These are phyloP conservation scores for Colossoma macropomum DNA, from an alignment of 2,113 vertebrate species.

Conservation along the genomic window DNA sequence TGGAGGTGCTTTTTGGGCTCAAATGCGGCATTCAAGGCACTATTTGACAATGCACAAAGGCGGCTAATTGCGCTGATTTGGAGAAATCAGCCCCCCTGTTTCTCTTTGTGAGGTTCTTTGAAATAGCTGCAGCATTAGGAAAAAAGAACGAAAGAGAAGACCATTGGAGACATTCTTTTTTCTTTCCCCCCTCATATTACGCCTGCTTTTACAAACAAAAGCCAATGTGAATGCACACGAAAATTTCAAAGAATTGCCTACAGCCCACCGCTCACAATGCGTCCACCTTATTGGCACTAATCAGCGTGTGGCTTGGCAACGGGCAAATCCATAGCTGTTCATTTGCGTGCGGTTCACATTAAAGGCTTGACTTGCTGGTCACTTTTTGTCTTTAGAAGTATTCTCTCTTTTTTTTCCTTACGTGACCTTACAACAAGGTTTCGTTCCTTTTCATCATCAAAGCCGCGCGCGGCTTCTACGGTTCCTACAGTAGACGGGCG, in stretches of 20 bases:
- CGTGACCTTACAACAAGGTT: constrained; percentile 26
- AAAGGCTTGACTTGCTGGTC: constrained; percentile 15
- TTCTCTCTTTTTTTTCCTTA: background rate
- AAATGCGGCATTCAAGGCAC: constrained; percentile 14
- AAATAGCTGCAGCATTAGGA: background rate
- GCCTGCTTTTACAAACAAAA: constrained; percentile 14
- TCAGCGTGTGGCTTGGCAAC: constrained; percentile 13
- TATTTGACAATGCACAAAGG: background rate
- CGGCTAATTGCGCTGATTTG: background rate
- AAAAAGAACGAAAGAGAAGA: no score
- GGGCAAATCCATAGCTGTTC: constrained; percentile 28
- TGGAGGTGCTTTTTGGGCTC: constrained; percentile 13
- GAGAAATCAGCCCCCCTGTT: background rate
- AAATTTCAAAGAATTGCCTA: constrained; percentile 27
- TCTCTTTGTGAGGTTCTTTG: background rate
- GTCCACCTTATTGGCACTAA: constrained; percentile 33
- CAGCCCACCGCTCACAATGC: background rate
- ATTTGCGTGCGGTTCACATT: constrained; percentile 27
- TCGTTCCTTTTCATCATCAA: constrained; percentile 37
- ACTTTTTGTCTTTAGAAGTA: constrained; percentile 41
- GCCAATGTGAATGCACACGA: background rate
- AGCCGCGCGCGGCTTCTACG: background rate
- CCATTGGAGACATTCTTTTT: no score
- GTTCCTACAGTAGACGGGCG: constrained; percentile 40
- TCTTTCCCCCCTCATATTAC: background rate